Evolutionary conservation across 2,888 invertebrate genomes (phyloP).

Genomic region (Polymixis flavicincta): DNA sequence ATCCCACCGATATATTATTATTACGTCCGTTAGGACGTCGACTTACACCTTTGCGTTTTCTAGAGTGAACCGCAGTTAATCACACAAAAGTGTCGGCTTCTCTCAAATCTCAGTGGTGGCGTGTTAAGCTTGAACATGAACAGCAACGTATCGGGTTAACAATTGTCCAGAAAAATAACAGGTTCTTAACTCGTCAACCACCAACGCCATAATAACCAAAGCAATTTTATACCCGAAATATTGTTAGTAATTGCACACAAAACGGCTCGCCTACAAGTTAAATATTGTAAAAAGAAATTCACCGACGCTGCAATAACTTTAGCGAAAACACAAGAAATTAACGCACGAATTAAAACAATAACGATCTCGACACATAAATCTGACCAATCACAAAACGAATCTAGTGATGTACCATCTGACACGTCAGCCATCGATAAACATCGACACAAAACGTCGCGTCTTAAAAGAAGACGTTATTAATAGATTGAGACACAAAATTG

Average conservation of each 20-base stretch:
- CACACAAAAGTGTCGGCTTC: constrained; percentile 11
- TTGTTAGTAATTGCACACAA: constrained; percentile 13
- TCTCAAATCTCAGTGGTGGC: constrained; percentile 26
- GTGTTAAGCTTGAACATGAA: constrained; percentile 22
- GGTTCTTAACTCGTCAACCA: constrained; percentile 20
- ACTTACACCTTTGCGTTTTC: background rate
- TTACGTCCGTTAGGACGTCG: too few relatives aligned
- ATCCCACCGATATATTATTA: too few relatives aligned
- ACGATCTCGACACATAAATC: constrained; percentile 59
- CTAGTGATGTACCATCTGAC: constrained; percentile 74
- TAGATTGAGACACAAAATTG: constrained; percentile 90
- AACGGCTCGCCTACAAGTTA: constrained; percentile 12
- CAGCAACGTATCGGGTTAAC: constrained; percentile 25
- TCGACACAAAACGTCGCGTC: constrained; percentile 81
- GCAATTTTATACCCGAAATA: constrained; percentile 9
- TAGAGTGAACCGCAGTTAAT: constrained; percentile 4
- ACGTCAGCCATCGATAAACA: constrained; percentile 79
- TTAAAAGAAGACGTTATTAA: constrained; percentile 89
- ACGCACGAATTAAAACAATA: constrained; percentile 57
- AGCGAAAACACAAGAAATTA: constrained; percentile 28
- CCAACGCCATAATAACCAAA: constrained; percentile 7
- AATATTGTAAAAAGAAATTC: constrained; percentile 21
- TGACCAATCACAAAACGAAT: constrained; percentile 59
- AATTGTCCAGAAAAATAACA: constrained; percentile 39
- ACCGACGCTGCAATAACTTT: constrained; percentile 13